Percentiles rank a stretch among this genome's conserved stretches.
These are phyloP conservation scores for Sturnus vulgaris DNA, from an alignment of 2,113 vertebrate genomes.

Conservation along the genomic window DNA sequence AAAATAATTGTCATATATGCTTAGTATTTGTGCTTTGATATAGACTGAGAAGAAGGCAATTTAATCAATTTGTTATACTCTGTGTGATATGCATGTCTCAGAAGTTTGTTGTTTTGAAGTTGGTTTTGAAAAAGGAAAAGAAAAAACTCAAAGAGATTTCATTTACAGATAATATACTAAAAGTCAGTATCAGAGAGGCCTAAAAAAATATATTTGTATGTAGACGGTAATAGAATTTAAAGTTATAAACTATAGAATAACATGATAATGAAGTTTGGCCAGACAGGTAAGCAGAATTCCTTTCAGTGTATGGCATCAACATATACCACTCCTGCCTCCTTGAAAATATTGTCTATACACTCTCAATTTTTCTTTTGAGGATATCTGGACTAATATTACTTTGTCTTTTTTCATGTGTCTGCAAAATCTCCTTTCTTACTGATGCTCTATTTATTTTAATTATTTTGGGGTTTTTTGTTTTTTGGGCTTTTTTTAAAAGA, in stretches of 20 bases:
- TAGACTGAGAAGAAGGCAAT: conserved; percentile 21
- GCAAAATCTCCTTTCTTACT: background rate
- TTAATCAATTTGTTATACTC: conserved; percentile 48
- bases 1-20: conserved; percentile 16
- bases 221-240: background rate
- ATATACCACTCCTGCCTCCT: background rate
- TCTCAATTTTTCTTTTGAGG: background rate
- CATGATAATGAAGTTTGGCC: background rate
- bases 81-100: conserved; percentile 29
- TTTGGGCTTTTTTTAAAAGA: background rate
- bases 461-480: background rate
- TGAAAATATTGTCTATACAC: background rate
- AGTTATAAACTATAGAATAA: background rate
- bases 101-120: conserved; percentile 54
- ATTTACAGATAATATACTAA: conserved; percentile 37
- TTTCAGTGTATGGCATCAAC: background rate
- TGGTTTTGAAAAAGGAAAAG: background rate
- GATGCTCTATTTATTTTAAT: background rate
- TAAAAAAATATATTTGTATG: background rate
- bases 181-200: background rate
- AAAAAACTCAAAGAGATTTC: conserved; percentile 16
- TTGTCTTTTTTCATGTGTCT: background rate
- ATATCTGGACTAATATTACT: background rate
- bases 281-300: background rate
- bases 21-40: conserved; percentile 37